Conservation (phyloP, 2,888 invertebrate species). For the Sarcophaga subvicina region DNA sequence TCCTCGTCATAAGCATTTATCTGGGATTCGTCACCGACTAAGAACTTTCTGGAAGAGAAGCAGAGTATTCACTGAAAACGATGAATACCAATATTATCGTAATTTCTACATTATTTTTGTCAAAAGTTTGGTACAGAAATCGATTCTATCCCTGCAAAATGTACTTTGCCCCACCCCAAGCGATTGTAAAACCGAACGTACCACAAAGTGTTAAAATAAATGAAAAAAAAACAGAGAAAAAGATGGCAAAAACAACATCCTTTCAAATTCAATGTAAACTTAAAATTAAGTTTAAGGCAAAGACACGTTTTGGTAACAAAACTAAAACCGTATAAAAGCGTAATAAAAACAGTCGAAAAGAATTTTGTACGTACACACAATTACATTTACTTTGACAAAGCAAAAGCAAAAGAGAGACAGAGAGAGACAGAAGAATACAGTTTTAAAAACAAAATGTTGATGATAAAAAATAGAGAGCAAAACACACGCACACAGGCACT, state of each 20-base stretch:
- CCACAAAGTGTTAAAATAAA: conserved; percentile 27
- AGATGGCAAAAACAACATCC: not conserved
- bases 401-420: not conserved
- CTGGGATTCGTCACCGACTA: too few relatives aligned
- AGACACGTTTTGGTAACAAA: conserved; percentile 53
- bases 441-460: conserved; percentile 29
- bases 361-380: conserved; percentile 19
- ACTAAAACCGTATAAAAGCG: conserved; percentile 34
- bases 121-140: too few relatives aligned
- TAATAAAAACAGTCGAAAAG: conserved; percentile 15
- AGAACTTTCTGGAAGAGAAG: too few relatives aligned
- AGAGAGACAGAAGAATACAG: not conserved
- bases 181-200: not conserved
- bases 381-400: not conserved
- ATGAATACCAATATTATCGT: too few relatives aligned
- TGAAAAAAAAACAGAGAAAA: not conserved
- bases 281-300: conserved; percentile 49
- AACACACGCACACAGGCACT: not conserved
- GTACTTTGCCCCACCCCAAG: too few relatives aligned
- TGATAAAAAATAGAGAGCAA: conserved; percentile 10
- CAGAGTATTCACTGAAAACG: too few relatives aligned
- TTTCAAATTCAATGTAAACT: conserved; percentile 33
- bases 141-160: too few relatives aligned
- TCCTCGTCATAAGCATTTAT: too few relatives aligned
- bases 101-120: too few relatives aligned